A percentile compares a stretch with the other conserved stretches of the same genome.
Conservation (phyloP, 2,888 invertebrate species). For the Zeuzera pyrina region DNA sequence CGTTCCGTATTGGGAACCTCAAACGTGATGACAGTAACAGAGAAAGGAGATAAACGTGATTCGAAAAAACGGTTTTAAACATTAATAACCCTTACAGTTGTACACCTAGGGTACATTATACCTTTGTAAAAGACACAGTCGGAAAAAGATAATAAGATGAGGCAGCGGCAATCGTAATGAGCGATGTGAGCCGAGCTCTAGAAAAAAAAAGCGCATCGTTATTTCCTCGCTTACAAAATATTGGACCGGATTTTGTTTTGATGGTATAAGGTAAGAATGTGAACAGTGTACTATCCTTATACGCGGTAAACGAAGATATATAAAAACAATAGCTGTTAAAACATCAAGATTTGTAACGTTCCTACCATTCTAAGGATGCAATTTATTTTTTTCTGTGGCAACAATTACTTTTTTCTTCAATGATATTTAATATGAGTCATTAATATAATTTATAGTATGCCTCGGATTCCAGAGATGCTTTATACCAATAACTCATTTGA, state of each 20-base stretch:
- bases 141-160: constrained; percentile 44
- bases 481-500: constrained; percentile 57
- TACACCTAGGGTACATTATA: constrained; percentile 23
- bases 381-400: no score
- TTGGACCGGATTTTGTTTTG: constrained; percentile 27
- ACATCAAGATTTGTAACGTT: no score
- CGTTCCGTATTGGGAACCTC: constrained; percentile 42
- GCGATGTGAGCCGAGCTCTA: constrained; percentile 33
- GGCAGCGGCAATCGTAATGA: constrained; percentile 43
- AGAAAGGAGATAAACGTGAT: constrained; percentile 30
- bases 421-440: constrained; percentile 28
- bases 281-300: neutral
- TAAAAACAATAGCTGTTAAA: no score
- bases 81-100: constrained; percentile 21
- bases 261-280: constrained; percentile 14
- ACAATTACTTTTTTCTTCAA: no score
- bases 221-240: constrained; percentile 36
- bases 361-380: no score
- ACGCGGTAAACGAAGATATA: no score
- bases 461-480: constrained; percentile 50
- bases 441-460: constrained; percentile 53
- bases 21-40: constrained; percentile 47
- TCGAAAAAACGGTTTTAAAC: constrained; percentile 18
- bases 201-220: constrained; percentile 38
- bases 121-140: constrained; percentile 18